These are phyloP conservation scores for Leptoteleia sp. DNA, from an alignment of 1,140 invertebrate genomes.

Conservation along the genomic window DNA sequence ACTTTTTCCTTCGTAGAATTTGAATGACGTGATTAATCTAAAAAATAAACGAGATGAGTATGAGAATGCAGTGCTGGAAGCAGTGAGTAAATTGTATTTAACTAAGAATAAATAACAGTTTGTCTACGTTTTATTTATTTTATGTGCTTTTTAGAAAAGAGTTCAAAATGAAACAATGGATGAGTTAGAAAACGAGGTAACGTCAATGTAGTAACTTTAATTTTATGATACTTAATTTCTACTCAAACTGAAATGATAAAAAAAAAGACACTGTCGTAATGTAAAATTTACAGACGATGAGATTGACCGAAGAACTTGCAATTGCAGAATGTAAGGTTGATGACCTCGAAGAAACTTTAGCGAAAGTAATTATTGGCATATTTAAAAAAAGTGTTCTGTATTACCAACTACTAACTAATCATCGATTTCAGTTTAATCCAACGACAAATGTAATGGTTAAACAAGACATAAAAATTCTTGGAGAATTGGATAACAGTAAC, in stretches of 20 bases:
- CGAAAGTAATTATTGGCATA: constrained; percentile 69
- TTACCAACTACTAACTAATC: constrained; percentile 61
- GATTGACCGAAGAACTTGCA: constrained; percentile 62
- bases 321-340: constrained; percentile 62
- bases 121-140: constrained; percentile 11
- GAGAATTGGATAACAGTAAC: not conserved
- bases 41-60: constrained; percentile 73
- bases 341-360: constrained; percentile 68
- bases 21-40: constrained; percentile 67
- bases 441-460: constrained; percentile 2
- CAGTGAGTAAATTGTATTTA: constrained; percentile 54
- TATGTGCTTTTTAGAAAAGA: constrained; percentile 66
- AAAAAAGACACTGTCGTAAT: not conserved
- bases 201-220: constrained; percentile 7
- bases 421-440: constrained; percentile 68
- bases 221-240: not conserved
- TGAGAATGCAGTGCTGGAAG: constrained; percentile 71
- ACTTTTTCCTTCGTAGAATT: constrained; percentile 65
- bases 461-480: not conserved
- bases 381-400: constrained; percentile 18
- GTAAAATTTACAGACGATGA: constrained; percentile 64
- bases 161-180: constrained; percentile 64
- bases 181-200: constrained; percentile 71
- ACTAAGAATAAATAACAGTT: constrained; percentile 7
- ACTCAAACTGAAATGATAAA: no score